Percentiles rank a stretch among this genome's conserved stretches.
phyloP scores from a whole-genome alignment of 2,797 vertebrate species.

The Adelosebastes latens region DNA sequence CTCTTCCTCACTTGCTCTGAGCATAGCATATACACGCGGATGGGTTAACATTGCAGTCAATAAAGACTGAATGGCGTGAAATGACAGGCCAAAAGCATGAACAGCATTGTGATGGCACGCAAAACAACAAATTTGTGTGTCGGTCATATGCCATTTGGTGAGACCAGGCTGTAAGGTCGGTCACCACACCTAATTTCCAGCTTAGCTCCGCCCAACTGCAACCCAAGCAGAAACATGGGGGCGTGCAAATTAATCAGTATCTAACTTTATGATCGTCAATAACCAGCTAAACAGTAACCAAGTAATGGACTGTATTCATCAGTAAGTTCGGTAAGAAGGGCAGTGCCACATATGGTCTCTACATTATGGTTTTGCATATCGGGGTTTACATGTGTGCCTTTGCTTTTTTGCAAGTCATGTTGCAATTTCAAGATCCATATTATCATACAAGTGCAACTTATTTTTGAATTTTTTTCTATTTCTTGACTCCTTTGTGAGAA shows the following conservation, averaged over 20 bases:
- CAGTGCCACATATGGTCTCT: background rate
- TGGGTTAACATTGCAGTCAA: background rate
- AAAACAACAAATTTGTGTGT: background rate
- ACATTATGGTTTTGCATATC: too few relatives aligned
- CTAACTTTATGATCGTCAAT: background rate
- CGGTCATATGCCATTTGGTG: too few relatives aligned
- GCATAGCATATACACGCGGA: background rate
- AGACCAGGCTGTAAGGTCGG: too few relatives aligned
- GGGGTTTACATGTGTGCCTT: background rate
- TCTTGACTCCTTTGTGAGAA: background rate
- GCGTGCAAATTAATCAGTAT: too few relatives aligned
- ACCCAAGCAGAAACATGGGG: too few relatives aligned
- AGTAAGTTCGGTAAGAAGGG: background rate
- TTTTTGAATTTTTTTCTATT: background rate
- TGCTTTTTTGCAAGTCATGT: background rate
- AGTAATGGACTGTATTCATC: background rate
- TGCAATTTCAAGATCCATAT: background rate
- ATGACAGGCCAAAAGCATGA: too few relatives aligned
- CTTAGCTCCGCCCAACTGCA: too few relatives aligned
- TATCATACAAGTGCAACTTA: background rate
- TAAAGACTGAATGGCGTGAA: background rate
- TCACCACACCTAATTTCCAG: too few relatives aligned
- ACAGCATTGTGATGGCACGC: background rate
- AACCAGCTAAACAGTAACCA: background rate
- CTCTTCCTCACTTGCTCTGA: background rate